Evolutionary conservation across 2,113 vertebrate genomes (phyloP).

Genomic region (Danio rerio): DNA sequence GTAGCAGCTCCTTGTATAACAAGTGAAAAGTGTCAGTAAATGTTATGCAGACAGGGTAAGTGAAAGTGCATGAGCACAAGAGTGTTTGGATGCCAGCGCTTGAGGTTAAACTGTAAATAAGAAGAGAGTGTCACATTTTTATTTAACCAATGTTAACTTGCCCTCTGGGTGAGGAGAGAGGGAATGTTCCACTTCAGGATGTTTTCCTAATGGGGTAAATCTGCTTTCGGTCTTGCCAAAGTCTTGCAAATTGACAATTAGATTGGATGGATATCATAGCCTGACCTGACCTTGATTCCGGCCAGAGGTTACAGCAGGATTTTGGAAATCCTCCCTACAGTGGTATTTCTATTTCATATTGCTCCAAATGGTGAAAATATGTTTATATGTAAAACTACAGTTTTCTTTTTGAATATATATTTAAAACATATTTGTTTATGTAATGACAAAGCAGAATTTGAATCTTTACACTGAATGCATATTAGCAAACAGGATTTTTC

Average conservation of each 20-base stretch:
- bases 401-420: too few species aligned
- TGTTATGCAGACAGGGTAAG: not conserved
- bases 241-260: too few species aligned
- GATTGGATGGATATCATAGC: not conserved
- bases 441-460: too few species aligned
- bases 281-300: not conserved
- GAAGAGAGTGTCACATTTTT: not conserved
- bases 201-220: not conserved
- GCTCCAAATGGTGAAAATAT: too few species aligned
- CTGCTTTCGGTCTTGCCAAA: too few species aligned
- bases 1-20: not conserved
- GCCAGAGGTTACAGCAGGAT: not conserved
- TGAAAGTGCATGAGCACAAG: not conserved
- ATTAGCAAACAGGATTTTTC: too few species aligned
- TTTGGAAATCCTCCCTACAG: not conserved
- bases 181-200: conserved; percentile 7
- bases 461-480: too few species aligned
- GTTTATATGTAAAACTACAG: too few species aligned
- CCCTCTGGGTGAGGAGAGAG: not conserved
- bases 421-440: too few species aligned
- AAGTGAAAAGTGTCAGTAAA: conserved; percentile 13
- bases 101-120: conserved; percentile 17
- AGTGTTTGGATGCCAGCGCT: not conserved
- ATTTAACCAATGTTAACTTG: conserved; percentile 13
- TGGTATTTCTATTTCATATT: not conserved